phyloP scores from a whole-genome alignment of 2,797 vertebrate species.

The Galago senegalensis region DNA sequence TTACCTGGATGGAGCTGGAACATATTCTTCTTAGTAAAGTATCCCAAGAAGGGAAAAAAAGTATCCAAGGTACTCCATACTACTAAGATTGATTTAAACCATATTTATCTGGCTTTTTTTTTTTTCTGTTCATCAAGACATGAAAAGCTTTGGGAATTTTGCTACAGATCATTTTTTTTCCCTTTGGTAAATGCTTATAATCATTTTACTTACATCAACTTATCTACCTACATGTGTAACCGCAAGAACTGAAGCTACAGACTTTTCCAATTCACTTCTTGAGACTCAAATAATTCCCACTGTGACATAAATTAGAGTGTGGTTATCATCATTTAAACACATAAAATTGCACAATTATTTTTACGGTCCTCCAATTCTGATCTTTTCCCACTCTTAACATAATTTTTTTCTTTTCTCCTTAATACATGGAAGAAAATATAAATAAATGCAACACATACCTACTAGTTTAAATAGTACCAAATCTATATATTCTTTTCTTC shows the following conservation, averaged over 20 bases:
- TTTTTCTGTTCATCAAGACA: background rate
- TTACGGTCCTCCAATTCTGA: background rate
- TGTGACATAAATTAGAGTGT: constrained; percentile 24
- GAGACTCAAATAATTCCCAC: background rate
- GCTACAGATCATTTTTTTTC: background rate
- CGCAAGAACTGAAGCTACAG: constrained; percentile 16
- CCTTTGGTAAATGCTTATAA: constrained; percentile 40
- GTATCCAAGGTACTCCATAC: too few species aligned
- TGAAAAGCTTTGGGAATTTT: constrained; percentile 2
- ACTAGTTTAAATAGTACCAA: background rate
- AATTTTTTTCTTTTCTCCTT: background rate
- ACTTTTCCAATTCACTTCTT: constrained; percentile 35
- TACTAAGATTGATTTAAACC: background rate
- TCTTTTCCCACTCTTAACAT: constrained; percentile 4
- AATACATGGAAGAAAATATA: background rate
- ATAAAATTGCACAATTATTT: background rate
- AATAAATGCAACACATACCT: background rate
- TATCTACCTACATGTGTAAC: constrained; percentile 55
- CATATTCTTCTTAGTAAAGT: too few species aligned
- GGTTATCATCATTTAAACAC: constrained; percentile 39
- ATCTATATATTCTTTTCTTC: background rate
- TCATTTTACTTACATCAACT: constrained; percentile 25
- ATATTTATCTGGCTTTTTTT: background rate
- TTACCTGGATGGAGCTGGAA: too few species aligned
- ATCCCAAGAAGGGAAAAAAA: too few species aligned